phyloP scores from a whole-genome alignment of 2,113 vertebrate species.

The Planiliza haematocheilus region DNA sequence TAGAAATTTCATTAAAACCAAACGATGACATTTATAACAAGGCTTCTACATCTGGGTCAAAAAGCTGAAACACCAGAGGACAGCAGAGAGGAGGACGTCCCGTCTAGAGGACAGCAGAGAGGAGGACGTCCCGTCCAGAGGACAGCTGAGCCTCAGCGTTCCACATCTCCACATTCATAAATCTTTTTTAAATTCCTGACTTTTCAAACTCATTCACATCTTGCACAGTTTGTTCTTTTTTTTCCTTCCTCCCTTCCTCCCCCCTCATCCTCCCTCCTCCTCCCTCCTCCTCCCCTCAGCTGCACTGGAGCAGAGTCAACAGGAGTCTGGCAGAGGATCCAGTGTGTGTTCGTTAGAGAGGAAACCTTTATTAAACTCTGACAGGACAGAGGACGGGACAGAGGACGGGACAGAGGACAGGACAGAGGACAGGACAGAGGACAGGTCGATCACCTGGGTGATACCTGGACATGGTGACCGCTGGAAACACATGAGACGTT shows the following conservation, averaged over 20 bases:
- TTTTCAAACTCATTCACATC: constrained; percentile 33
- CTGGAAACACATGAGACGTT: constrained; percentile 16
- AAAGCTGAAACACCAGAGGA: constrained; percentile 17
- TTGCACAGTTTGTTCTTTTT: constrained; percentile 57
- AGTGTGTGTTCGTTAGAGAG: constrained; percentile 4
- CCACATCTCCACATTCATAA: constrained; percentile 36
- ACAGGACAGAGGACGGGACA: neutral
- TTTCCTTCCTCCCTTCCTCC: too few relatives aligned
- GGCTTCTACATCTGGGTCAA: too few relatives aligned
- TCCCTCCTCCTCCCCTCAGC: neutral
- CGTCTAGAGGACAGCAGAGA: neutral
- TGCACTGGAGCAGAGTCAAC: constrained; percentile 39
- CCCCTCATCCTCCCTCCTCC: too few relatives aligned
- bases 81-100: constrained; percentile 1
- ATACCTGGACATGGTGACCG: constrained; percentile 47
- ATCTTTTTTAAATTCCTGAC: constrained; percentile 21
- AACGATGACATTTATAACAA: too few relatives aligned
- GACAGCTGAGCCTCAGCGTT: constrained; percentile 5
- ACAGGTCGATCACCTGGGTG: constrained; percentile 45
- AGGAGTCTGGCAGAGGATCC: constrained; percentile 21
- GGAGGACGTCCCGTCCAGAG: neutral
- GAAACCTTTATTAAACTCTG: constrained; percentile 26
- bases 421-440: neutral
- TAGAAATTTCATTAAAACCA: too few relatives aligned
- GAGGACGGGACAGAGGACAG: constrained; percentile 41